phyloP scores from a whole-genome alignment of 35 echinoderm and acorn worm genomes.

The Acanthaster planci region DNA sequence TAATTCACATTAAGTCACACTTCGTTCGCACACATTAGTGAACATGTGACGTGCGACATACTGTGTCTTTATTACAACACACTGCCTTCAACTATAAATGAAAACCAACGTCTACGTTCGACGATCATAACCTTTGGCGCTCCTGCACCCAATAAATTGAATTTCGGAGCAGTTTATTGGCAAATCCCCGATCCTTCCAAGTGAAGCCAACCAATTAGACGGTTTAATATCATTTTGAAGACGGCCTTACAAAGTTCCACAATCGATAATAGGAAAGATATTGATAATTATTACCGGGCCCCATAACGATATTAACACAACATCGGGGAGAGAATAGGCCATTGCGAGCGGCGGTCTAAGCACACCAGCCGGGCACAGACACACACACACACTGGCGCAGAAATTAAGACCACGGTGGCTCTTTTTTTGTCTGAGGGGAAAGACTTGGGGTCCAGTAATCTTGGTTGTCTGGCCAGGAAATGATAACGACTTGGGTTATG shows the following conservation, averaged over 20 bases:
- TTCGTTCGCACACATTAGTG: too few species aligned
- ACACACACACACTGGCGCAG: background rate
- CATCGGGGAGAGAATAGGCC: background rate
- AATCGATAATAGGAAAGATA: conserved; percentile 26
- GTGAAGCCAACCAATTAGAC: conserved; percentile 2
- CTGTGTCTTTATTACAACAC: too few species aligned
- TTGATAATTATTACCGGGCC: conserved; percentile 17
- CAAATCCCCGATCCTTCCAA: conserved; percentile 22
- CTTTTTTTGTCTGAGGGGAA: conserved; percentile 11
- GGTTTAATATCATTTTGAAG: conserved; percentile 21
- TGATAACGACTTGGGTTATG: conserved; percentile 28
- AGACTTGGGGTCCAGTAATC: conserved; percentile 16
- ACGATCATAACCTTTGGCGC: conserved; percentile 15
- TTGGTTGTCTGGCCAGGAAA: conserved; percentile 18
- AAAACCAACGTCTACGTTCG: background rate
- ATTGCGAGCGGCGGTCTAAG: conserved; percentile 7
- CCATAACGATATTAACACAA: conserved; percentile 17
- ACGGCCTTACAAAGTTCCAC: conserved; percentile 28
- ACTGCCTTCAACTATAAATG: too few species aligned
- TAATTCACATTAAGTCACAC: too few species aligned
- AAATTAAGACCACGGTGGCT: background rate
- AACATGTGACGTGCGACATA: too few species aligned
- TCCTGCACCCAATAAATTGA: conserved; percentile 9
- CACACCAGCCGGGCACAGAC: too few species aligned
- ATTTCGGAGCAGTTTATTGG: conserved; percentile 19